Conservation (phyloP, 2,113 vertebrate genomes). For the Excalfactoria chinensis region DNA sequence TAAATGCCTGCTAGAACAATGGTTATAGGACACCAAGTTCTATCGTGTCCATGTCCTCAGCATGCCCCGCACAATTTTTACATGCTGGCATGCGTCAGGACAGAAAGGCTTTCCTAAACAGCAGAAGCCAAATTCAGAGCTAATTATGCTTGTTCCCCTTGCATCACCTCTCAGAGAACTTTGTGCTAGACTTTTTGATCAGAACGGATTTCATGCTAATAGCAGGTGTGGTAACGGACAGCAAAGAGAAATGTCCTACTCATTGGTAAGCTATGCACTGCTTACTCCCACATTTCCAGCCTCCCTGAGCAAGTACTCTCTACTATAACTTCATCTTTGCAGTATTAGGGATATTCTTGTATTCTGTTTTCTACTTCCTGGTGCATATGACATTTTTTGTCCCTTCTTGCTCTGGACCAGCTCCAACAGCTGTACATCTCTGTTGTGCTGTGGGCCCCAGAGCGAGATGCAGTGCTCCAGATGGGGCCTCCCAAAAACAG, state of each 20-base stretch:
- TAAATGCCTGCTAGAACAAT: not conserved
- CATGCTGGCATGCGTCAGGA: accelerated
- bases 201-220: not conserved
- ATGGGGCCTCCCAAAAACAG: not conserved
- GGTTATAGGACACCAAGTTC: not conserved
- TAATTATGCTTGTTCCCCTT: not conserved
- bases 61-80: accelerated
- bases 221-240: not conserved
- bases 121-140: not conserved
- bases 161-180: not conserved
- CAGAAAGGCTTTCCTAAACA: not conserved
- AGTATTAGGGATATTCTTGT: not conserved
- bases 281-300: not conserved
- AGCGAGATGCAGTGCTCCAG: not conserved
- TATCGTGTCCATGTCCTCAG: not conserved
- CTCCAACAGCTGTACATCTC: not conserved
- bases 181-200: not conserved
- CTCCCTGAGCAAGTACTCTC: not conserved
- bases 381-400: not conserved
- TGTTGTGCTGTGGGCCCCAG: not conserved
- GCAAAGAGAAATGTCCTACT: not conserved
- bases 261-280: not conserved
- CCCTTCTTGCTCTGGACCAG: not conserved
- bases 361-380: not conserved
- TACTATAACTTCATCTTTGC: not conserved